Evolutionary conservation across 1,140 invertebrate species (phyloP).

Genomic region (Ostrea edulis): DNA sequence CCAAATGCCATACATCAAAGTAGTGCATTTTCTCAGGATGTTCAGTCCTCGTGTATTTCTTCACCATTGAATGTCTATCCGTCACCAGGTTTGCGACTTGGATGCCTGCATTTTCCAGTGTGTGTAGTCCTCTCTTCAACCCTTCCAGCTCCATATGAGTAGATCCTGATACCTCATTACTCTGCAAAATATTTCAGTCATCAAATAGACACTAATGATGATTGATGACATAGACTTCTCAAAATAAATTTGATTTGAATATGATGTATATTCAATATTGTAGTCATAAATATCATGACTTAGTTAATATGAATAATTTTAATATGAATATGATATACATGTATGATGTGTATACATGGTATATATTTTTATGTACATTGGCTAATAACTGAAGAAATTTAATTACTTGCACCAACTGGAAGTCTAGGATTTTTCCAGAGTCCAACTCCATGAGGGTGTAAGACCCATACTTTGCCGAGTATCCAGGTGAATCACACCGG

Average conservation of each 20-base stretch:
- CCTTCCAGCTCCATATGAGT: slow-evolving; percentile 6
- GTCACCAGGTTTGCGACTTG: background rate
- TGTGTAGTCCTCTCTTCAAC: background rate
- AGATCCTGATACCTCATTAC: background rate
- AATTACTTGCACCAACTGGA: slow-evolving; percentile 5
- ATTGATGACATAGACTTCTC: no score
- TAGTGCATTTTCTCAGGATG: slow-evolving; percentile 4
- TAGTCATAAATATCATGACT: no score
- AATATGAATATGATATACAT: no score
- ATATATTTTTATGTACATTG: no score
- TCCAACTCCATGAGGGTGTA: slow-evolving; percentile 32
- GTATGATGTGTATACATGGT: no score
- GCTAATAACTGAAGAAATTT: background rate
- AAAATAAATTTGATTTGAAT: no score
- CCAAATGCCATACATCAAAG: slow-evolving; percentile 28
- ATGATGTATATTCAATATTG: no score
- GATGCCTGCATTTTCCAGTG: background rate
- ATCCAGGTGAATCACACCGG: slow-evolving; percentile 38
- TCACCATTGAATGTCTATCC: slow-evolving; percentile 1
- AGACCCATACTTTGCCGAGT: slow-evolving; percentile 39
- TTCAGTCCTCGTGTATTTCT: background rate
- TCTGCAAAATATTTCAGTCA: background rate
- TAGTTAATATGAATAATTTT: no score
- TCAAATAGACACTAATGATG: no score
- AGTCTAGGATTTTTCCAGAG: background rate